These are phyloP conservation scores for Phalacrocorax brasilianus DNA, from an alignment of 2,113 vertebrate genomes.

Conservation along the genomic window DNA sequence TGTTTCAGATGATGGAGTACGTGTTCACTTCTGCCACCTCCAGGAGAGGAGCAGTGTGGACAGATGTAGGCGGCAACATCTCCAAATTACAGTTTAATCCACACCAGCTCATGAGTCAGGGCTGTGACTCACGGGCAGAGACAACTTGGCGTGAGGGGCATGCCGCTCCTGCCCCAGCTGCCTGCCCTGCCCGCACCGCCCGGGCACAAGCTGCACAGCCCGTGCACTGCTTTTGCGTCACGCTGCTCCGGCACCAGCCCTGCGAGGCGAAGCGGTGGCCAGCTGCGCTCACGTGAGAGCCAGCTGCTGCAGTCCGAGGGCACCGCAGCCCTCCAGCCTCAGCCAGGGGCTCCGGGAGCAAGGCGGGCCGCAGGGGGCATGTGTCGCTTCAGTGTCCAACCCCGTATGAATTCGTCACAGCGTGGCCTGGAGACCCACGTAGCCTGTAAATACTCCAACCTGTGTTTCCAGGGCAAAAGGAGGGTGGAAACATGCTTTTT, in stretches of 20 bases:
- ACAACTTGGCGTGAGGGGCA: background rate
- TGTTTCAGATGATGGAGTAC: background rate
- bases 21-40: slow-evolving; percentile 38
- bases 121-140: slow-evolving; percentile 29
- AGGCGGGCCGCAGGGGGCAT: rapidly evolving
- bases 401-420: rapidly evolving
- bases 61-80: slow-evolving; percentile 16
- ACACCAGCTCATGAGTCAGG: slow-evolving; percentile 8
- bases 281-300: background rate
- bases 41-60: background rate
- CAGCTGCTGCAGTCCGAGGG: rapidly evolving
- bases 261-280: rapidly evolving
- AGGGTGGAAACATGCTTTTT: background rate
- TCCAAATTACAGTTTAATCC: slow-evolving; percentile 30
- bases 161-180: background rate
- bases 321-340: background rate
- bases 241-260: rapidly evolving
- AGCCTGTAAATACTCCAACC: background rate
- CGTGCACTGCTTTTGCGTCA: rapidly evolving
- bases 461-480: background rate
- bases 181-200: background rate
- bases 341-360: background rate
- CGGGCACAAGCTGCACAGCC: background rate
- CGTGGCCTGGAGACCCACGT: background rate
- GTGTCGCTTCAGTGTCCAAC: rapidly evolving